Conservation (phyloP, 2,113 vertebrate species). For the Nyctibius bracteatus region DNA sequence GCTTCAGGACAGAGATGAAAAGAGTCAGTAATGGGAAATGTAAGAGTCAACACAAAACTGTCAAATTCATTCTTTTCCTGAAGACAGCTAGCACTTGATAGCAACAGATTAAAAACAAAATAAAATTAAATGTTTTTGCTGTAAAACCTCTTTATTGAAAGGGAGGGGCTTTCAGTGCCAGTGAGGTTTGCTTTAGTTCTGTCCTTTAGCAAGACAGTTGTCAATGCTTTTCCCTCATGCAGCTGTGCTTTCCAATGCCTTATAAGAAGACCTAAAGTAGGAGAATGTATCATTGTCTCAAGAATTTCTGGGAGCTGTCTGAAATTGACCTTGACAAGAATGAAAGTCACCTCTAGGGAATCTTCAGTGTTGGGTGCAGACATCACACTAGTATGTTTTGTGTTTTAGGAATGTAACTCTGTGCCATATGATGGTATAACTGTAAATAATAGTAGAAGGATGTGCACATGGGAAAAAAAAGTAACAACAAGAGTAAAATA, state of each 20-base stretch:
- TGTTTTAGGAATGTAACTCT: neutral
- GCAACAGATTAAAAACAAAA: conserved; percentile 71
- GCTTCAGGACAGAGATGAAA: conserved; percentile 73
- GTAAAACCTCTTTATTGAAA: conserved; percentile 48
- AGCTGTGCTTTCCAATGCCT: neutral
- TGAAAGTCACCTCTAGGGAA: neutral
- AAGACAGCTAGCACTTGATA: conserved; percentile 52
- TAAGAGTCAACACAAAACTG: conserved; percentile 70
- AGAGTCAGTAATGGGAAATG: conserved; percentile 66
- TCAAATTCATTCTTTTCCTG: conserved; percentile 57
- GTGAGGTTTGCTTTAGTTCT: conserved; percentile 15
- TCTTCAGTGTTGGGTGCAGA: neutral
- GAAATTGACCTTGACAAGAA: neutral
- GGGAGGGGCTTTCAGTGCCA: neutral
- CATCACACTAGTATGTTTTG: accelerated
- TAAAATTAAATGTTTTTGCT: conserved; percentile 64
- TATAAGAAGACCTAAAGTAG: neutral
- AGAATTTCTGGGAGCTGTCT: neutral
- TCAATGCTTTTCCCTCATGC: neutral
- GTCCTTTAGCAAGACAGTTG: conserved; percentile 5
- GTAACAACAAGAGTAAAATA: neutral
- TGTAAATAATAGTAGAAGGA: neutral
- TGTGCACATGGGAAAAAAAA: neutral
- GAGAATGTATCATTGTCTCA: neutral
- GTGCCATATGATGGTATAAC: neutral